These are phyloP conservation scores for Ericerus pela DNA, from an alignment of 1,140 invertebrate species.

Conservation along the genomic window DNA sequence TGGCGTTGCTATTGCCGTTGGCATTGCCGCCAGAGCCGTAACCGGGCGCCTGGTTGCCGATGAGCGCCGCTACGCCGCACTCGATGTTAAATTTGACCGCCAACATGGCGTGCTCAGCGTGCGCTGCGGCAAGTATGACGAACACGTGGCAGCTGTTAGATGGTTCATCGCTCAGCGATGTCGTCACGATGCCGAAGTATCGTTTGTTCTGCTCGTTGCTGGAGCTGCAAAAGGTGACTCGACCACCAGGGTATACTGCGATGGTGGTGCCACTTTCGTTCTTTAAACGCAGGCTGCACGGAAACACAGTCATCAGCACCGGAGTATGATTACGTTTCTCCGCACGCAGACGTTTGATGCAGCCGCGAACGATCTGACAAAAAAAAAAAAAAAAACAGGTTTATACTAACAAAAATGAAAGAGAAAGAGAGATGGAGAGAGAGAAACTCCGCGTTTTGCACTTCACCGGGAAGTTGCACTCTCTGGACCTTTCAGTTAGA, in stretches of 20 bases:
- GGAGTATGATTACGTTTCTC: slow-evolving; percentile 77
- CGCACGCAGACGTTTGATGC: slow-evolving; percentile 72
- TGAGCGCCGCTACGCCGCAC: too few relatives aligned
- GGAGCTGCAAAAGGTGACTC: slow-evolving; percentile 77
- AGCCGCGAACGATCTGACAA: slow-evolving; percentile 49
- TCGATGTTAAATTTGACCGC: slow-evolving; percentile 60
- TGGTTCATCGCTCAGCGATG: slow-evolving; percentile 39
- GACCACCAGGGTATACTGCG: slow-evolving; percentile 68
- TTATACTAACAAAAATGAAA: background rate
- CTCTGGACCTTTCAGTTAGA: too few relatives aligned
- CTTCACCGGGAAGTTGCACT: too few relatives aligned
- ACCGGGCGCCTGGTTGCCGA: too few relatives aligned
- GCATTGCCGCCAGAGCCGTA: too few relatives aligned
- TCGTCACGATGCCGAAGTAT: slow-evolving; percentile 84
- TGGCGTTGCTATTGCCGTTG: too few relatives aligned
- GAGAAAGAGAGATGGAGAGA: background rate
- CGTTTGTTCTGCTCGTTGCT: slow-evolving; percentile 77
- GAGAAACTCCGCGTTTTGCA: background rate
- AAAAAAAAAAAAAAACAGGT: slow-evolving; percentile 6
- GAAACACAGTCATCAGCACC: slow-evolving; percentile 69
- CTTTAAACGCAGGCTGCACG: slow-evolving; percentile 58
- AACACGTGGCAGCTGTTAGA: slow-evolving; percentile 92
- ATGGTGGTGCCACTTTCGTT: slow-evolving; percentile 42
- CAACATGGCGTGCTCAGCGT: slow-evolving; percentile 56
- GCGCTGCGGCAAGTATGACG: slow-evolving; percentile 76